Conservation (phyloP, 2,113 vertebrate genomes). For the Gallinago jamesoni region DNA sequence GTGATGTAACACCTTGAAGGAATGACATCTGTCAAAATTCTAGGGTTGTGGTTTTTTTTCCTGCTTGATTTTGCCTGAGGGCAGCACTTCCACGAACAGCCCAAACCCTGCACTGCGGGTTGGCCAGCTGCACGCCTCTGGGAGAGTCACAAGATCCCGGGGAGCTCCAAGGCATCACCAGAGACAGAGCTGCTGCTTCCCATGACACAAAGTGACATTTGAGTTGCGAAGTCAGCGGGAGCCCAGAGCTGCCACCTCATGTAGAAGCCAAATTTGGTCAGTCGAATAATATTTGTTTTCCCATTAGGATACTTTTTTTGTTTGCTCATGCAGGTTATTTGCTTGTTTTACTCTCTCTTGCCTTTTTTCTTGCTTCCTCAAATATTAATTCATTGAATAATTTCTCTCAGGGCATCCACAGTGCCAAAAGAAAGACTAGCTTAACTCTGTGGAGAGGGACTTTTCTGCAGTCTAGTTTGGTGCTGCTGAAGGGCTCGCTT, state of each 20-base stretch:
- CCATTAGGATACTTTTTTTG: background rate
- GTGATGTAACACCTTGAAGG: background rate
- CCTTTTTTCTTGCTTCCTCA: background rate
- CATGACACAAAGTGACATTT: background rate
- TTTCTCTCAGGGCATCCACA: background rate
- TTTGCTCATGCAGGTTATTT: background rate
- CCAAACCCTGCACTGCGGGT: background rate
- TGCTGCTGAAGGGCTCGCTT: background rate
- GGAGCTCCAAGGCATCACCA: background rate
- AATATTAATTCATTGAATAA: background rate
- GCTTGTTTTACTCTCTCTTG: background rate
- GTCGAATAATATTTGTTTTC: background rate
- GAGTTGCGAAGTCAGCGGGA: background rate
- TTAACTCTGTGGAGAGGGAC: background rate
- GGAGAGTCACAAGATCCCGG: background rate
- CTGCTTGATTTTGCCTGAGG: accelerated
- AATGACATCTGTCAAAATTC: background rate
- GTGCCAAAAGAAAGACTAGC: background rate
- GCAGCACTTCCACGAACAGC: background rate
- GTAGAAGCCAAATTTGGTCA: background rate
- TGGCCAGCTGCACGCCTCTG: background rate
- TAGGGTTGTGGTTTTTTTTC: background rate
- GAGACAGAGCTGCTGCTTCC: background rate
- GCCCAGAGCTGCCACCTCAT: background rate
- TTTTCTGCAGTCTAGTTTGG: background rate